A percentile compares a stretch with the other conserved stretches of the same genome.
These are phyloP conservation scores for Therioaphis trifolii DNA, from an alignment of 2,888 invertebrate genomes.

Conservation along the genomic window DNA sequence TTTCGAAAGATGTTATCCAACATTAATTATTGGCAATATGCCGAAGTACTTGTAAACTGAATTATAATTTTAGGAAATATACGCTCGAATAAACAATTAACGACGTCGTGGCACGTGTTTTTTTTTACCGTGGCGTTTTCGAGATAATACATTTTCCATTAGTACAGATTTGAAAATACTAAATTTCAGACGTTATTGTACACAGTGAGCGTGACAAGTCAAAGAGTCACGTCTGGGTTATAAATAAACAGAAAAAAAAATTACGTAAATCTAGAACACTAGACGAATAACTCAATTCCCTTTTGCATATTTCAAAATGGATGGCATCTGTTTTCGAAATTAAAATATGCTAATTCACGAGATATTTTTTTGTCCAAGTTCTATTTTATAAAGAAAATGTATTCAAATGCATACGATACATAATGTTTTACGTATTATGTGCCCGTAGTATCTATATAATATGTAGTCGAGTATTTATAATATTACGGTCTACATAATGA, in stretches of 20 bases:
- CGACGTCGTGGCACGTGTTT: background rate
- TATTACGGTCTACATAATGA: no score
- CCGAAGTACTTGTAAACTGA: background rate
- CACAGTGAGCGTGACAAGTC: background rate
- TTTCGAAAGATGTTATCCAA: background rate
- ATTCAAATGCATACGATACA: no score
- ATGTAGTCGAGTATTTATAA: background rate
- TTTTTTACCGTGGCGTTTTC: background rate
- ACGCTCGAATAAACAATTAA: slow-evolving; percentile 2
- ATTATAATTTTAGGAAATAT: background rate
- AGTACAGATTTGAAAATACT: background rate
- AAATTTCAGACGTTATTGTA: background rate
- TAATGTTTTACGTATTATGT: background rate
- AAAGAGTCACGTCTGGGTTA: no score
- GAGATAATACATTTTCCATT: background rate
- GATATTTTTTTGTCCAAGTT: background rate
- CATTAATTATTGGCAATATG: background rate
- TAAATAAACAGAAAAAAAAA: background rate
- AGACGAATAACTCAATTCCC: background rate
- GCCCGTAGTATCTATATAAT: no score
- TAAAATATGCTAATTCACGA: background rate
- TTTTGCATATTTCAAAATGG: background rate
- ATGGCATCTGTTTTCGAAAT: background rate
- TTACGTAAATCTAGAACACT: background rate
- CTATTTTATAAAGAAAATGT: background rate